These are phyloP conservation scores for Hydrozoanthus tunicans DNA, from an alignment of 64 coral and sea anemone genomes.

Conservation along the genomic window DNA sequence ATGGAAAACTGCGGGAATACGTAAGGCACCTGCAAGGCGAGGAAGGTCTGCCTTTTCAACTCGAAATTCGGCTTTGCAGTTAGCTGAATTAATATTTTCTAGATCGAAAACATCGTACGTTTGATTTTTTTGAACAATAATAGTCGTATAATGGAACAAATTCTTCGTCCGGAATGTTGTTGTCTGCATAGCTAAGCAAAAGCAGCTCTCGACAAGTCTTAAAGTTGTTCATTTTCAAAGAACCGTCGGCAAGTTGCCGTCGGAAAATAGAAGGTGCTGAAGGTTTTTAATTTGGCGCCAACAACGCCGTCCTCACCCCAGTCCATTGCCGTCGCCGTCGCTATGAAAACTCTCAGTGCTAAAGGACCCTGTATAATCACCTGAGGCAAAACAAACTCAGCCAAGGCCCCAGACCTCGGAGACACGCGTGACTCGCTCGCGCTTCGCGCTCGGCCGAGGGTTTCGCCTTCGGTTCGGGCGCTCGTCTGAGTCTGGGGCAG, in stretches of 20 bases:
- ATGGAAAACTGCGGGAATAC: constrained; percentile 38
- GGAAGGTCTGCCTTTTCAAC: constrained; percentile 42
- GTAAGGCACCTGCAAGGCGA: constrained; percentile 57
- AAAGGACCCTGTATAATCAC: constrained; percentile 14
- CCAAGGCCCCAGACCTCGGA: too few species aligned
- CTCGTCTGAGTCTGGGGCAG: too few species aligned
- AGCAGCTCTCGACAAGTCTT: constrained; percentile 48
- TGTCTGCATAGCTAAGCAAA: constrained; percentile 48
- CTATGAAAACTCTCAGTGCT: constrained; percentile 42
- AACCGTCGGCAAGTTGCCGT: constrained; percentile 40
- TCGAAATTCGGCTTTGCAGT: constrained; percentile 55
- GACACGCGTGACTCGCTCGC: too few species aligned
- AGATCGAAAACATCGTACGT: constrained; percentile 41
- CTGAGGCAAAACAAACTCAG: neutral
- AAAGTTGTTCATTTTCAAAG: constrained; percentile 57
- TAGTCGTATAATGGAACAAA: constrained; percentile 54
- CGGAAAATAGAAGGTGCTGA: constrained; percentile 20
- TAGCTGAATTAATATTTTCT: constrained; percentile 19
- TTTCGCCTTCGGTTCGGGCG: too few species aligned
- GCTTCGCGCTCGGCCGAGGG: too few species aligned
- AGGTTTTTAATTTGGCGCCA: constrained; percentile 61
- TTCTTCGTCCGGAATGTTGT: constrained; percentile 46
- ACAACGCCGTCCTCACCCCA: constrained; percentile 55
- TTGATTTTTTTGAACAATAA: constrained; percentile 55
- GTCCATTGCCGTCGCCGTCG: constrained; percentile 55